Evolutionary conservation across 2,797 vertebrate genomes (phyloP), one percentile per base, ranked within the genome.

Genomic region (Mormyrus proboscirostris): DNA sequence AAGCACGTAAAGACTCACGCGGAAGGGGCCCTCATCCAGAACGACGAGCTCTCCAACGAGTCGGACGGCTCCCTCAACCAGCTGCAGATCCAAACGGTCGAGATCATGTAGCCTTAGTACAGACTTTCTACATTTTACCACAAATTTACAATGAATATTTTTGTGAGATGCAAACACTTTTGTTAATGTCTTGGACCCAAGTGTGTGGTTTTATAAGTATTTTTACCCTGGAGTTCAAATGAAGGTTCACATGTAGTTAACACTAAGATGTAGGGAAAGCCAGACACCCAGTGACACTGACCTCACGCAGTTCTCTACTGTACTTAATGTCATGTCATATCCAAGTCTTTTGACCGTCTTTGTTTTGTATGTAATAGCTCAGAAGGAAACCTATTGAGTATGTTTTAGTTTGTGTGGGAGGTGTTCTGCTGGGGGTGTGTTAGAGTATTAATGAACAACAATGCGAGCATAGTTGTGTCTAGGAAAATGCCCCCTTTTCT

Each of bases 1-100:
- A 95, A 95, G 19, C 95, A 96, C 82, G 91, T 94, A 83, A 96
- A 94, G 91, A 89, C 92, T 87, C 95, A 96, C 2, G 73, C 85
- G 0, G 76, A 89, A 2, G 59, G 29, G 29, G 38, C 76, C 44
- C 51, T 65, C 19, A 16, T 69, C 22, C 87, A 90, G 84, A 88
- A 86, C 0, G 89, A 93, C 69, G 91, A 88, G 0, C 89, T 85
- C 83, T 88, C 82, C 3, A 88, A 89, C 8, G 89, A 91, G 14
- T 76, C 89, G 0, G 90, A 92, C 25, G 88, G 86, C 22, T 50
- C 65, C 4, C 29, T 87, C 1, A 44, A 89, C 84, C 79, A 85
- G 33, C 49, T 89, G 84, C 83, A 89, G 86, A 89, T 89, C 47
- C 83, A 89, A n/a, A 89, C 89, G 0, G 89, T 89, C 0, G 49